These are phyloP conservation scores for Noctua janthe DNA, from an alignment of 2,888 invertebrate genomes.

Conservation along the genomic window DNA sequence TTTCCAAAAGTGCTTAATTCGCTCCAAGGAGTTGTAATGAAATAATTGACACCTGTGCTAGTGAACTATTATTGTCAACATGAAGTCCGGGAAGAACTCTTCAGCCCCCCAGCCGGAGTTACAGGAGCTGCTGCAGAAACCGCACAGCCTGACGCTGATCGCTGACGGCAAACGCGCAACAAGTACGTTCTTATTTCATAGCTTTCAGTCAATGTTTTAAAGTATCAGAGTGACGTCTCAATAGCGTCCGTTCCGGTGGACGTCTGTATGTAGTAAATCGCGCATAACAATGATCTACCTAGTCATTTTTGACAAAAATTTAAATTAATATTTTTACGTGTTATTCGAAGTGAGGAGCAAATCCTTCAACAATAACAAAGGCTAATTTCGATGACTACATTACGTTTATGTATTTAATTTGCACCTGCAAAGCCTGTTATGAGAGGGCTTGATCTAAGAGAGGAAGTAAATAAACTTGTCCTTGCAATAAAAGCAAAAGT, in stretches of 20 bases:
- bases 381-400: conserved; percentile 30
- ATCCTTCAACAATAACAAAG: conserved; percentile 58
- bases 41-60: conserved; percentile 70
- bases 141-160: conserved; percentile 75
- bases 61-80: conserved; percentile 74
- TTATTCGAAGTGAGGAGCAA: conserved; percentile 58
- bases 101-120: conserved; percentile 80
- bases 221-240: conserved; percentile 77
- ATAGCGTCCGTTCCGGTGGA: conserved; percentile 82
- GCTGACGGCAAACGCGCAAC: conserved; percentile 78
- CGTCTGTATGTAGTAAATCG: conserved; percentile 72
- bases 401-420: conserved; percentile 36
- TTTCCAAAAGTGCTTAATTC: conserved; percentile 54
- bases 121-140: conserved; percentile 85
- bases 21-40: conserved; percentile 62
- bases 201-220: conserved; percentile 71
- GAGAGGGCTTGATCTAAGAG: conserved; percentile 33
- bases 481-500: conserved; percentile 67
- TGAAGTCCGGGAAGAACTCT: conserved; percentile 80
- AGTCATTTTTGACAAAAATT: conserved; percentile 72
- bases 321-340: conserved; percentile 65
- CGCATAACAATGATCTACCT: conserved; percentile 72
- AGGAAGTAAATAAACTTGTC: conserved; percentile 65
- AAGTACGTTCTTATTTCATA: conserved; percentile 80
- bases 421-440: conserved; percentile 36